Evolutionary conservation across 2,113 vertebrate species (phyloP).

Genomic region (Solenodon paradoxus): DNA sequence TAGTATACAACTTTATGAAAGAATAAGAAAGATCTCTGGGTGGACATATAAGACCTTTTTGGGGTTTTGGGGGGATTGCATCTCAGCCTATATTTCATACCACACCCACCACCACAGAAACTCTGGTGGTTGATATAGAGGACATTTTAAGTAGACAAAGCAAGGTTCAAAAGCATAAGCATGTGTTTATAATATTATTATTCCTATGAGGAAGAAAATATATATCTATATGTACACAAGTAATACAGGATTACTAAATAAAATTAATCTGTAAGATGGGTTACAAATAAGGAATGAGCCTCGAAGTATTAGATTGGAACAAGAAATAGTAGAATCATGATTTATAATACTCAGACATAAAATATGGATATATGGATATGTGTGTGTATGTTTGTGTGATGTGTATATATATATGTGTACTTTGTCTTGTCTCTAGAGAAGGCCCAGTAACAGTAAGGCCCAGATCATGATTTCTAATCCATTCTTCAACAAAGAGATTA

Average conservation of each 20-base stretch:
- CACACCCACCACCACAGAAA: no score
- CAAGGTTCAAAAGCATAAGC: background rate
- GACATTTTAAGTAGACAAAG: background rate
- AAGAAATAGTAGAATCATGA: background rate
- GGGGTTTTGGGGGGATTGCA: no score
- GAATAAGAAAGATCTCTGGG: background rate
- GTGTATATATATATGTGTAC: background rate
- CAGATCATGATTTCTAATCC: background rate
- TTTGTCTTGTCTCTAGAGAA: background rate
- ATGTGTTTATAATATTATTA: background rate
- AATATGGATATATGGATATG: background rate
- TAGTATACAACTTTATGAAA: background rate
- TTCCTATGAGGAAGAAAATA: background rate
- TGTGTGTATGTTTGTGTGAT: background rate
- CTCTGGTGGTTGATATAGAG: background rate
- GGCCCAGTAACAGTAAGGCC: background rate
- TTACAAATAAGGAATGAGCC: background rate
- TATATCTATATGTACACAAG: background rate
- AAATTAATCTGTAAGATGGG: background rate
- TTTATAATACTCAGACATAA: background rate
- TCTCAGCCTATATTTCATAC: no score
- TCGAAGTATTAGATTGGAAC: background rate
- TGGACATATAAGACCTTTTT: no score
- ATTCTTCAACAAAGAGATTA: background rate
- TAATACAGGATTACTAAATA: background rate